Evolutionary conservation across 2,888 invertebrate species (phyloP), one percentile per base, ranked within the genome.

Genomic region (Gastracanthus pulcherrimus): DNA sequence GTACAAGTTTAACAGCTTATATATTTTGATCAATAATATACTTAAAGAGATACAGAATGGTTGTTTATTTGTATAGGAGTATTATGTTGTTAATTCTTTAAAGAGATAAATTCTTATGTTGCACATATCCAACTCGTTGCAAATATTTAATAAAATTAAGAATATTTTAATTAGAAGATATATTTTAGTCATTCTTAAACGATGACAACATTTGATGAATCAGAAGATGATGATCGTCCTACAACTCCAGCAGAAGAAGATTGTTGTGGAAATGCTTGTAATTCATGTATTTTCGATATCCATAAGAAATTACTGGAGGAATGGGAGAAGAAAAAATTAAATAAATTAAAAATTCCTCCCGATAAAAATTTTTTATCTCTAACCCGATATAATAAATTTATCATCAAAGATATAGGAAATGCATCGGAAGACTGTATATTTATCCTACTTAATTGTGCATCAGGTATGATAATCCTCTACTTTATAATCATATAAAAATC

Each of bases 221-320:
- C 11, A 16, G 62, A 76, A 51, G 76, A 84, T 36, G 70, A 79
- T 72, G 75, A 84, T 64, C 86, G 89, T 19, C 89, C 89, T 3
- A 23, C 48, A 51, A 89, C 89, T 36, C 90, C 90, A 29, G 74
- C 81, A 48, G 80, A 88, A 26, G 85, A 88, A 55, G 89, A 91
- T 84, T 91, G 91, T 70, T 91, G 91, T 75, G 89, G 89, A 41
- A 89, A 87, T 86, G 87, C 84, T 7, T 91, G 91, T 71, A 85
- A 87, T 82, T 90, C 90, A 36, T 91, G 91, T 38, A 87, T 91
- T 64, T 89, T 90, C 81, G 91, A 91, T 76, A 81, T 89, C 64
- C 89, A 91, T 45, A 87, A 86, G 83, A 85, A 84, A 64, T 82
- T 90, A 77, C 60, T 89, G n/a, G 82, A 87, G 75, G 83, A 87